Percentiles rank a stretch among this genome's conserved stretches.
Evolutionary conservation across 2,113 vertebrate genomes (phyloP).

Genomic region (Anarhynchus alexandrinus): DNA sequence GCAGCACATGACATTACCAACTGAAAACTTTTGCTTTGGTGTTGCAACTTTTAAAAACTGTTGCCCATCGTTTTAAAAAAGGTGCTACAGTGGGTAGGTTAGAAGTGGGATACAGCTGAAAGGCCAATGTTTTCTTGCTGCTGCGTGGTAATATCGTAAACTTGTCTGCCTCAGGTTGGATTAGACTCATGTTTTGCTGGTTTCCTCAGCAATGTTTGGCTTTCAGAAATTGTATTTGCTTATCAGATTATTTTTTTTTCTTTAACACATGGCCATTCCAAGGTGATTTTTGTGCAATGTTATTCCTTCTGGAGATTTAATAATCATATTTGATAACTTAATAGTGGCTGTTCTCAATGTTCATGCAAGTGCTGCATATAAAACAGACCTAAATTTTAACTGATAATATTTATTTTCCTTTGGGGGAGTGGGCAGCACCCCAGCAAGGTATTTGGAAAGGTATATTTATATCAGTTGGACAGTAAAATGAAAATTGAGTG

Average conservation of each 20-base stretch:
- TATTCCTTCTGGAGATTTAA: not conserved
- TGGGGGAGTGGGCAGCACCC: accelerated
- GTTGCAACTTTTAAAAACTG: not conserved
- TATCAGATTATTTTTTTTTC: not conserved
- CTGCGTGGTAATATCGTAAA: not conserved
- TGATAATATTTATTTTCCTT: not conserved
- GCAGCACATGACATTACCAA: not conserved
- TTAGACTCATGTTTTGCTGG: not conserved
- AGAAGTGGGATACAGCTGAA: not conserved
- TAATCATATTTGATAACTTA: not conserved
- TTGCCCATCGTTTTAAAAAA: not conserved
- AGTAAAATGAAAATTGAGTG: not conserved
- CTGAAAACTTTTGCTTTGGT: not conserved
- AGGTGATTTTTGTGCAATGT: not conserved
- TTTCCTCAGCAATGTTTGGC: not conserved
- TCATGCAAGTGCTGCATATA: not conserved
- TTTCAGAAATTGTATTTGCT: not conserved
- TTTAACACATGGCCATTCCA: not conserved
- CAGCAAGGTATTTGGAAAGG: not conserved
- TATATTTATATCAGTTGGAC: not conserved
- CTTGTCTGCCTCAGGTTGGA: not conserved
- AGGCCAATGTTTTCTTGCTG: not conserved
- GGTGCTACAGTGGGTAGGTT: not conserved
- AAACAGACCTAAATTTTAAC: not conserved
- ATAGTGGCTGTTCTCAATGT: not conserved